A percentile compares a stretch with the other conserved stretches of the same genome.
These are phyloP conservation scores for Corapipo altera DNA, from an alignment of 2,113 vertebrate genomes.

Conservation along the genomic window DNA sequence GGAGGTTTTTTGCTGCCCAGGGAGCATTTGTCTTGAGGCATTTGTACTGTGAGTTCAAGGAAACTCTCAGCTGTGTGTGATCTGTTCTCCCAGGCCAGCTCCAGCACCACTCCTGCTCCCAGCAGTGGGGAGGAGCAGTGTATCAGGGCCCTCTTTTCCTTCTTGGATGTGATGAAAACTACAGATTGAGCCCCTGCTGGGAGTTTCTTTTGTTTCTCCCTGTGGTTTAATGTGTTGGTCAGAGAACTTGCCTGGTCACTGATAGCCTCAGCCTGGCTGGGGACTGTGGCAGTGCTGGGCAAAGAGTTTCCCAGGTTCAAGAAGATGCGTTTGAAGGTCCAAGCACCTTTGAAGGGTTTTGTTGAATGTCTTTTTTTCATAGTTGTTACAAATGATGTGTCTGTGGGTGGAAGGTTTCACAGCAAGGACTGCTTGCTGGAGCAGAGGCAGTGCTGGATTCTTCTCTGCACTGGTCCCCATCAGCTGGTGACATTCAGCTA, in stretches of 20 bases:
- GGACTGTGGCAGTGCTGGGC: not conserved
- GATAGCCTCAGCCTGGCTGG: not conserved
- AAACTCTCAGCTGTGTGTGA: not conserved
- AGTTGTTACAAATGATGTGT: not conserved
- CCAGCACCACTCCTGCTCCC: not conserved
- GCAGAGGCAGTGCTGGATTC: not conserved
- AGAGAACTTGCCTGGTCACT: not conserved
- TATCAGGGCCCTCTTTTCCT: not conserved
- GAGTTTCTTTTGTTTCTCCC: not conserved
- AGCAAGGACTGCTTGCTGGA: not conserved
- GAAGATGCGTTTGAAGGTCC: not conserved
- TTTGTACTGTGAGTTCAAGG: not conserved
- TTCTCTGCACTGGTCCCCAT: not conserved
- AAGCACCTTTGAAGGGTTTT: not conserved
- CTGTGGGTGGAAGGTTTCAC: not conserved
- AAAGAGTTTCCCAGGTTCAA: not conserved
- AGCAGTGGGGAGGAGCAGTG: not conserved
- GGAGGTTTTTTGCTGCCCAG: not conserved
- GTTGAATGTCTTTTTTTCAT: not conserved
- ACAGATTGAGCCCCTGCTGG: not conserved
- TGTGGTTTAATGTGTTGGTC: not conserved
- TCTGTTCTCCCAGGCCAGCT: not conserved
- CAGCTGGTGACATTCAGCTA: not conserved
- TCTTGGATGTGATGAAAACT: not conserved
- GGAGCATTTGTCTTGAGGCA: not conserved